Evolutionary conservation across 2,888 invertebrate genomes (phyloP).

Genomic region (Drosophila affinis): DNA sequence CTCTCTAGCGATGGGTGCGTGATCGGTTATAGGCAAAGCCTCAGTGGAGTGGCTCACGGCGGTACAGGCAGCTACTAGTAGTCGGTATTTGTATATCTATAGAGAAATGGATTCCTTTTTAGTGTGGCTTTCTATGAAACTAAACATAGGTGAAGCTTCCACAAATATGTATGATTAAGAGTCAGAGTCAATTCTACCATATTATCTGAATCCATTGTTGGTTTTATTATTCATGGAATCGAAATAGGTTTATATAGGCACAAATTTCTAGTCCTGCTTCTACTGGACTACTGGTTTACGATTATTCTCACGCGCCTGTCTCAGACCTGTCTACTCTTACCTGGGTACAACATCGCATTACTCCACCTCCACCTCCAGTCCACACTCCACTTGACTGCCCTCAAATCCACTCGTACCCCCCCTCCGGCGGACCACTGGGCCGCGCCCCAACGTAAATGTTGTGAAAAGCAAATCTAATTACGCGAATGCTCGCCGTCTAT

Average conservation of each 20-base stretch:
- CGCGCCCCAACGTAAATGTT: conserved; percentile 76
- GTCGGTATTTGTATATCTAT: no score
- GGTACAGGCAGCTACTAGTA: no score
- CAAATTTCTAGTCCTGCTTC: no score
- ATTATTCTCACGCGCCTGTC: conserved; percentile 21
- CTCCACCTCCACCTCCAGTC: conserved; percentile 22
- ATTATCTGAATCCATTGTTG: no score
- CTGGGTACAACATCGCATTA: conserved; percentile 33
- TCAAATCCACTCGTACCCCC: conserved; percentile 31
- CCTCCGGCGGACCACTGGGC: conserved; percentile 23
- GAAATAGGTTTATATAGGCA: no score
- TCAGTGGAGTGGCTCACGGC: conserved; percentile 1
- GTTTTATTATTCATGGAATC: no score
- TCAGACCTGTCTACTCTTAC: conserved; percentile 22
- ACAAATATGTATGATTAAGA: no score
- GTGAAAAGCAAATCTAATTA: conserved; percentile 84
- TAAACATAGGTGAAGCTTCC: no score
- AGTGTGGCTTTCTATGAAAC: no score
- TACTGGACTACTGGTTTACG: not conserved
- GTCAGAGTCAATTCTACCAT: no score
- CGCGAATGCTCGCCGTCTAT: conserved; percentile 82
- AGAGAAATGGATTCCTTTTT: no score
- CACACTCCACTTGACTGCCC: conserved; percentile 11
- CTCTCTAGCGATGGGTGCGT: conserved; percentile 21
- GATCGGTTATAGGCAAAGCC: conserved; percentile 7